Evolutionary conservation across 2,888 invertebrate genomes (phyloP).

Genomic region (Eupithecia subumbrata): DNA sequence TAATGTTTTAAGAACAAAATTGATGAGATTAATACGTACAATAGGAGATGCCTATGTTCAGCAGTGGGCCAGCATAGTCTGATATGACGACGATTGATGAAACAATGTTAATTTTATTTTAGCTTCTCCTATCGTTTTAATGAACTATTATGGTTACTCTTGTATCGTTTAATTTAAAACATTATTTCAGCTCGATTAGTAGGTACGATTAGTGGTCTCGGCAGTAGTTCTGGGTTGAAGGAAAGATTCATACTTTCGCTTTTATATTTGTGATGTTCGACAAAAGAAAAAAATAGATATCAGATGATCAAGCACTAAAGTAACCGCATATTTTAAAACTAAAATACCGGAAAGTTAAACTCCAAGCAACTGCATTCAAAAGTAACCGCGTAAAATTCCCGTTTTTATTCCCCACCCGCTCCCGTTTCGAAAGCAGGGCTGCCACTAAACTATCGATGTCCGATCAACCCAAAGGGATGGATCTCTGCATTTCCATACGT

Average conservation of each 20-base stretch:
- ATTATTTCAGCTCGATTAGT: no score
- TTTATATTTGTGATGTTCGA: not conserved
- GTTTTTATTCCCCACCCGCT: slow-evolving; percentile 30
- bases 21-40: no score
- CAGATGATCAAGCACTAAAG: not conserved
- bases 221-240: no score
- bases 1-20: not conserved
- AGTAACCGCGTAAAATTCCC: slow-evolving; percentile 20
- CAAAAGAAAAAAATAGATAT: not conserved
- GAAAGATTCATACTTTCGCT: no score
- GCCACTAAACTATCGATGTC: slow-evolving; percentile 59
- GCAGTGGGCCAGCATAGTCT: not conserved
- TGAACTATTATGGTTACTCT: no score
- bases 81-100: not conserved
- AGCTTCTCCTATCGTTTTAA: no score
- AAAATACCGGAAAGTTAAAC: not conserved
- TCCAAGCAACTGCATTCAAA: slow-evolving; percentile 26
- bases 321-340: not conserved
- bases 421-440: slow-evolving; percentile 46
- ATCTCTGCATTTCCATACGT: slow-evolving; percentile 71
- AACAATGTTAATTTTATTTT: not conserved
- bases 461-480: slow-evolving; percentile 49
- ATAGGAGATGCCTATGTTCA: not conserved
- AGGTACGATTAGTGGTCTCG: no score
- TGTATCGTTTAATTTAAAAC: no score